phyloP scores from a whole-genome alignment of 1,140 invertebrate species.

The Ctenoplectra terminalis region DNA sequence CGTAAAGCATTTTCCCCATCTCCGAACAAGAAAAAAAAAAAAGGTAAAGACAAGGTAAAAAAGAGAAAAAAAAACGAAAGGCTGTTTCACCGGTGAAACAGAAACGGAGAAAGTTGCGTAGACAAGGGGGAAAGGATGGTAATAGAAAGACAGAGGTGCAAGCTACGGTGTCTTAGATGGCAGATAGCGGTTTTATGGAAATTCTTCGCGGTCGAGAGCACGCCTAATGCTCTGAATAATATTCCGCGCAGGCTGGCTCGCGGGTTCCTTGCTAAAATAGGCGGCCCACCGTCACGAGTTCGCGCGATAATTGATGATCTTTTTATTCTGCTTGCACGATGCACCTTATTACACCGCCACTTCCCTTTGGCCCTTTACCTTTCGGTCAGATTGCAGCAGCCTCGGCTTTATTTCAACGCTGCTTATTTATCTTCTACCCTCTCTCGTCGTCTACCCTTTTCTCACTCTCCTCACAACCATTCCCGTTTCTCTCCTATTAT shows the following conservation, averaged over 20 bases:
- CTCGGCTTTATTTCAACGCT: conserved; percentile 58
- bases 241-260: conserved; percentile 71
- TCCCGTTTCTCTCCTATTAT: conserved; percentile 45
- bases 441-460: not conserved
- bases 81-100: conserved; percentile 10
- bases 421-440: conserved; percentile 62
- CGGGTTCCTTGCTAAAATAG: conserved; percentile 69
- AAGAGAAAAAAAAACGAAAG: conserved; percentile 19
- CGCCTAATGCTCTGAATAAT: conserved; percentile 80
- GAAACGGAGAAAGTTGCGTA: conserved; percentile 40
- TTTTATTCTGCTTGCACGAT: conserved; percentile 73
- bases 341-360: conserved; percentile 68
- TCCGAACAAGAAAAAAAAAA: no score
- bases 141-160: conserved; percentile 33
- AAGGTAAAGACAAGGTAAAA: no score
- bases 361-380: conserved; percentile 33
- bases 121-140: not conserved
- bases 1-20: no score
- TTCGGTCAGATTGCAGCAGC: conserved; percentile 64
- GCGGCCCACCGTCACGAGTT: conserved; percentile 29
- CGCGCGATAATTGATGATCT: conserved; percentile 77
- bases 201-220: conserved; percentile 75
- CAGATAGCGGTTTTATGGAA: conserved; percentile 79
- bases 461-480: no score
- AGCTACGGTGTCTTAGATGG: conserved; percentile 70